phyloP scores from a whole-genome alignment of 1,140 invertebrate species.

The Brachystomella parvula region DNA sequence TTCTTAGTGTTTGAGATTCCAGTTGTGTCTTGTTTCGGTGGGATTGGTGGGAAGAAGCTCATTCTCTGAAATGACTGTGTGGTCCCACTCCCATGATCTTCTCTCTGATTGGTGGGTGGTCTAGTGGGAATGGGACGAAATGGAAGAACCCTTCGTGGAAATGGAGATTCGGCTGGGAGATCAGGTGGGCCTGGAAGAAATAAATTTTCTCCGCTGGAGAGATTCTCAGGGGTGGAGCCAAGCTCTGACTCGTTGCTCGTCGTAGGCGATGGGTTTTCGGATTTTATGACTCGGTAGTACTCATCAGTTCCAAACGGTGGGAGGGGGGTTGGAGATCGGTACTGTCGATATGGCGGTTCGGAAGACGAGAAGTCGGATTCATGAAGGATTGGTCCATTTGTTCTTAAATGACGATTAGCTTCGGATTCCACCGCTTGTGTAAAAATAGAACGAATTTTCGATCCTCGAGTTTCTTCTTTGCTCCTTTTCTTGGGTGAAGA shows the following conservation, averaged over 20 bases:
- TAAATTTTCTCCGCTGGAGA: slow-evolving; percentile 30
- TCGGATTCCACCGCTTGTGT: background rate
- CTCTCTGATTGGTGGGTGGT: slow-evolving; percentile 5
- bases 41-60: background rate
- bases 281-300: slow-evolving; percentile 36
- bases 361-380: background rate
- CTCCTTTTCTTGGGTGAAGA: slow-evolving; percentile 21
- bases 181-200: slow-evolving; percentile 32
- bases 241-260: slow-evolving; percentile 33
- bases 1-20: background rate
- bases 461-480: slow-evolving; percentile 20
- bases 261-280: slow-evolving; percentile 33
- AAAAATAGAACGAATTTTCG: slow-evolving; percentile 24
- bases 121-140: background rate
- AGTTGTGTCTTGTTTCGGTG: background rate
- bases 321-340: slow-evolving; percentile 32
- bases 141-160: slow-evolving; percentile 10
- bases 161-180: slow-evolving; percentile 24
- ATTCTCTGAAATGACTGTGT: slow-evolving; percentile 25
- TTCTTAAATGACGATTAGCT: background rate
- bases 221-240: slow-evolving; percentile 27
- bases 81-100: slow-evolving; percentile 18
- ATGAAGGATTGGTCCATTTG: background rate
- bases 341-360: slow-evolving; percentile 28
- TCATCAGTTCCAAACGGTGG: slow-evolving; percentile 33